Base-by-base conservation (phyloP, 2,888 invertebrate species). In the Plemyria rubiginata region DNA sequence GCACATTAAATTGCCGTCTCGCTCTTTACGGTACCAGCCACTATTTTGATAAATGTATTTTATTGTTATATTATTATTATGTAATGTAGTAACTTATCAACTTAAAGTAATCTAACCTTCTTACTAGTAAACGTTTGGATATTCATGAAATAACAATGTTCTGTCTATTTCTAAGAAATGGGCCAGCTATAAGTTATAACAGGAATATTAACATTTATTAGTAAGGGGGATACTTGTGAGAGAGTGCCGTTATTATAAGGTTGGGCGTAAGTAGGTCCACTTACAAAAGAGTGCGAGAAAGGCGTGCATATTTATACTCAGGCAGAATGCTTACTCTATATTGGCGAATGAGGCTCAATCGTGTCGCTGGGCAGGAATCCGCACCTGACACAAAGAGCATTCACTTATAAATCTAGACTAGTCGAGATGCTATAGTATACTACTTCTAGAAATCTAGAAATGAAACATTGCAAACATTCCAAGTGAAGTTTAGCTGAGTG, bases 361-460 rank as follows among this genome's bases (percentile, higher is more conserved):
- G 89, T 86, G 86, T 90, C 90, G 83, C 85, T 88, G 76, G 91
- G 90, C 90, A 90, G 90, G 91, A 90, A 91, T 77, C 91, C 90
- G 91, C 91, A 91, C 85, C 91, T 91, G 91, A 84, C 86, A 90
- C 77, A 88, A 77, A 89, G 78, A 87, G 78, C 78, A 85, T 77
- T 74, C 70, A 72, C 72, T 78, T 80, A 53, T 41, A 56, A 54
- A 56, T 40, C 22, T 46, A 50, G 36, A 56, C 43, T 60, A 46
- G 13, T 38, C 46, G 43, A 28, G 36, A 56, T 56, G 53, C 56
- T 52, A 50, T 38, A 45, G 11, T 29, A 43, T 8, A 52, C 13
- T 36, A 43, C 13, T 40, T 38, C 28, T n/a, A n/a, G n/a, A n/a
- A n/a, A n/a, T 43, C 29, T 41, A 38, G 3, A 45, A 54, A 36